Percentiles rank a stretch among this genome's conserved stretches.
phyloP scores from a whole-genome alignment of 1,140 invertebrate species.

The Mercenaria mercenaria region DNA sequence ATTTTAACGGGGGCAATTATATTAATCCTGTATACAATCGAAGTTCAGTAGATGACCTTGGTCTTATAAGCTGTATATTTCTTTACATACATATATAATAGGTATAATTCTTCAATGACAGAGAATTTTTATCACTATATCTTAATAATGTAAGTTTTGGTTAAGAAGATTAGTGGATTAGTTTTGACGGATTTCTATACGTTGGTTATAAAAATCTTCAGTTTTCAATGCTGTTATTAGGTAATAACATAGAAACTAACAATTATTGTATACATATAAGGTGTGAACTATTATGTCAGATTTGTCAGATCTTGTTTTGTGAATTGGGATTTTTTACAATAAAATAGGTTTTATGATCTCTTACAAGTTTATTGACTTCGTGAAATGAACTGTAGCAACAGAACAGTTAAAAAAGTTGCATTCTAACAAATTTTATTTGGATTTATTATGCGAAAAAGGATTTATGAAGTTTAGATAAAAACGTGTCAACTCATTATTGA shows the following conservation, averaged over 20 bases:
- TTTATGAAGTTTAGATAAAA: too few species aligned
- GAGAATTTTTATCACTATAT: background rate
- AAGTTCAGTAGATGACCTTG: background rate
- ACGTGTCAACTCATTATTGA: too few species aligned
- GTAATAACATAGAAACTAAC: background rate
- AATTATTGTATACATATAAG: background rate
- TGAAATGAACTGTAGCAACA: too few species aligned
- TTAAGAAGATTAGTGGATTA: conserved; percentile 24
- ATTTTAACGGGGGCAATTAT: background rate
- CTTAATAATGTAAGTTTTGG: background rate
- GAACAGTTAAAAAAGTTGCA: too few species aligned
- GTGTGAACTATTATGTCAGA: conserved; percentile 12
- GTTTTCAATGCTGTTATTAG: background rate
- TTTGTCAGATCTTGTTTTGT: background rate
- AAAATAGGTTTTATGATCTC: too few species aligned
- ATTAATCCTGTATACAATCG: background rate
- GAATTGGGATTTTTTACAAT: too few species aligned
- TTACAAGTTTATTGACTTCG: too few species aligned
- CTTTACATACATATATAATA: background rate
- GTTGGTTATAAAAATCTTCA: background rate
- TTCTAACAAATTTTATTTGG: too few species aligned
- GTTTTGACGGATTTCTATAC: background rate
- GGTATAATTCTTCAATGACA: background rate
- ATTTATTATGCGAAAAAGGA: too few species aligned
- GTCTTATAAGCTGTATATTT: background rate